Conservation (phyloP, 2,113 vertebrate species). For the Tyrannus savana region DNA sequence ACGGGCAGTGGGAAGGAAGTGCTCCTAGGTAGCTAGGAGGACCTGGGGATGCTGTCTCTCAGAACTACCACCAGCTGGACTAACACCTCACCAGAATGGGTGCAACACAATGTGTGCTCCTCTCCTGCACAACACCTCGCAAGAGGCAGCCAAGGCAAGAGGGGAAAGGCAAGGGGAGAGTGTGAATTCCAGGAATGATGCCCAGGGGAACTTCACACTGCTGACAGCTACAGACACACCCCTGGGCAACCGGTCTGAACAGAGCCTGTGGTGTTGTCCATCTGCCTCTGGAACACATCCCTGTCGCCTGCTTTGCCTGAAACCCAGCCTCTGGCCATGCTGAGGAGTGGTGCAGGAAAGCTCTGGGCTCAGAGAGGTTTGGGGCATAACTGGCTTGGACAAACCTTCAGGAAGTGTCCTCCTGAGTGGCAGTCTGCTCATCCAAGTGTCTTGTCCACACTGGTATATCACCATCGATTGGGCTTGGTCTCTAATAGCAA, state of each 20-base stretch:
- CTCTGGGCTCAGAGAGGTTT: not conserved
- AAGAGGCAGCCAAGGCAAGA: not conserved
- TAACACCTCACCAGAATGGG: not conserved
- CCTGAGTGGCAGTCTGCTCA: not conserved
- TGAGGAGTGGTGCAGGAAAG: not conserved
- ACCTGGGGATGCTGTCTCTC: not conserved
- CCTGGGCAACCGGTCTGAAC: not conserved
- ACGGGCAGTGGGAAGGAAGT: not conserved
- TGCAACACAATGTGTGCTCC: not conserved
- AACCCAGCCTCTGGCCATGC: not conserved
- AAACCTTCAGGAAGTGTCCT: not conserved
- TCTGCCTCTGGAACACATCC: not conserved
- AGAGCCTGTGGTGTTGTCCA: not conserved
- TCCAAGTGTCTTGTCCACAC: not conserved
- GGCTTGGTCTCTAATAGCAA: not conserved
- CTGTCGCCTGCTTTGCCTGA: not conserved
- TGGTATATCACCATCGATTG: rapidly evolving
- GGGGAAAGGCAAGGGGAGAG: not conserved
- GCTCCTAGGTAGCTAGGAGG: not conserved
- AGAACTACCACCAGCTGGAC: too few relatives aligned
- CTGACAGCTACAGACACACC: not conserved
- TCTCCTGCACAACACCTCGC: not conserved
- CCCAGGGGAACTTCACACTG: not conserved
- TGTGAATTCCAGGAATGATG: rapidly evolving
- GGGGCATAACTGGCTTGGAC: not conserved